These are phyloP conservation scores for Xerus inauris DNA, from an alignment of 2,113 vertebrate species.

Conservation along the genomic window DNA sequence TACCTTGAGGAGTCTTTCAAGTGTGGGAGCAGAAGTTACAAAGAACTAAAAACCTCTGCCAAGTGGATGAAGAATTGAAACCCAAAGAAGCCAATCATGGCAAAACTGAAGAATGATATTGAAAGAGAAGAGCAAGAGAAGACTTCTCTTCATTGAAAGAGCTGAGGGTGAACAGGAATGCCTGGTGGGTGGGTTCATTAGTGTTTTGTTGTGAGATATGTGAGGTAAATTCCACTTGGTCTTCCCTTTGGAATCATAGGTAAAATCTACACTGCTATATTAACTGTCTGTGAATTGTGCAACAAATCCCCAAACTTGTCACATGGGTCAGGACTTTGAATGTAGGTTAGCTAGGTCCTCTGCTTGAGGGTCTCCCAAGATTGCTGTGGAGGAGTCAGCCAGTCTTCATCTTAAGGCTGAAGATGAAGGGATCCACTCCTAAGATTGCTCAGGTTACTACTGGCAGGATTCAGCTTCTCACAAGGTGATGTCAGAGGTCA, in stretches of 20 bases:
- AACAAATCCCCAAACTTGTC: not conserved
- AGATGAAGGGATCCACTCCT: no score
- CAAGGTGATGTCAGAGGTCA: not conserved
- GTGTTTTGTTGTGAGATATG: not conserved
- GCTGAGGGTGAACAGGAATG: not conserved
- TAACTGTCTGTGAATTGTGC: not conserved
- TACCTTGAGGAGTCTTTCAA: not conserved
- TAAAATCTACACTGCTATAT: not conserved
- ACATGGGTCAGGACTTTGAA: not conserved
- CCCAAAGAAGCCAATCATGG: not conserved
- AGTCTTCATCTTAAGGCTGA: not conserved
- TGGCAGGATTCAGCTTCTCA: not conserved
- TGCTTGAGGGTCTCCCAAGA: not conserved
- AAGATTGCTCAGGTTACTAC: not conserved
- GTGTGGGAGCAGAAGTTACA: not conserved
- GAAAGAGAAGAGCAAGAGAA: not conserved
- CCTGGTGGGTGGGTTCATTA: not conserved
- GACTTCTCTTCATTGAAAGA: not conserved
- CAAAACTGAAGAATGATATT: not conserved
- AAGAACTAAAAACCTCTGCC: not conserved
- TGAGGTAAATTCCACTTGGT: not conserved
- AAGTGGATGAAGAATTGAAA: constrained; percentile 25
- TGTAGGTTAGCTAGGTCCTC: not conserved
- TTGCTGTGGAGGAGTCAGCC: no score
- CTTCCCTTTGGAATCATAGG: not conserved